Evolutionary conservation across 2,888 invertebrate genomes (phyloP), one percentile per base, ranked within the genome.

Genomic region (Acronicta alni): DNA sequence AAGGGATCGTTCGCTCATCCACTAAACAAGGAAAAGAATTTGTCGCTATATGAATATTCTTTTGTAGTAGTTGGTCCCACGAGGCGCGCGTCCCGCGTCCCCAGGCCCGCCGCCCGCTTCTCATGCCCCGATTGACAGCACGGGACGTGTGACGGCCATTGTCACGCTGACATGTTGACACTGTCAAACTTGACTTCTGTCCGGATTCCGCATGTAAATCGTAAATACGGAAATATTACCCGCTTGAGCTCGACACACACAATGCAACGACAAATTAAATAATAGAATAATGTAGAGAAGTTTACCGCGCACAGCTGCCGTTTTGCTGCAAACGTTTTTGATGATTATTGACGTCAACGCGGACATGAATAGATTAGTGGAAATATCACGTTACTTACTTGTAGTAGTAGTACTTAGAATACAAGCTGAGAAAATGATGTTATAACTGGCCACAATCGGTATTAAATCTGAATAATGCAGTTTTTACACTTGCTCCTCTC

Each of bases 221-320:
- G 81, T 83, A 87, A 92, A 92, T 90, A 93, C 90, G 93, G 92
- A 93, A 92, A 92, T 80, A 89, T 89, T 88, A 90, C 84, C 87
- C 89, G 87, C 80, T 73, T 69, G 65, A 75, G 75, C 73, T 76
- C 67, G 65, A 52, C 63, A 72, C 72, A 72, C 74, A 81, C 75
- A 94, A 94, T 92, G 87, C 84, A 89, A 80, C 89, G 89, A 90
- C 91, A 93, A 93, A 93, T 94, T 93, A 92, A 94, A 94, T 92
- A 94, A 94, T 89, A 85, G 93, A 92, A 92, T 89, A 89, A 88
- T 87, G 86, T 87, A 86, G 83, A 84, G 75, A 76, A 82, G 79
- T 83, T 84, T 83, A 80, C 78, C 67, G 67, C 65, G 78, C 63
- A 72, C 93, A 93, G 89, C 93, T 92, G 93, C 84, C 80, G 77